Conservation (phyloP, 2,113 vertebrate genomes). For the Leucoraja erinaceus region DNA sequence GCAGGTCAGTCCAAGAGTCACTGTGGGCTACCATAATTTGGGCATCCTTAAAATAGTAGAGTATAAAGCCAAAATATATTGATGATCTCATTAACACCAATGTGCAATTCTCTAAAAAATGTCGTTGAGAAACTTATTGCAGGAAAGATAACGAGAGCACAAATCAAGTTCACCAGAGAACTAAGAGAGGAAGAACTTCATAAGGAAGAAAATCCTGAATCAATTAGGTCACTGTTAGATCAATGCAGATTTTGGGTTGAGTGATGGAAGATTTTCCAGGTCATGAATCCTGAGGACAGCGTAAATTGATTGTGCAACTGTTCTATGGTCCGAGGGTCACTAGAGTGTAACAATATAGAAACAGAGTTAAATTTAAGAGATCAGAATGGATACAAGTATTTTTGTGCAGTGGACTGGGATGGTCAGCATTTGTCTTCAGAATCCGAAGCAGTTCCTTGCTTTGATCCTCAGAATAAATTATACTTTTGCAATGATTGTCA, state of each 20-base stretch:
- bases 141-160: background rate
- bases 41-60: too few relatives aligned
- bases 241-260: background rate
- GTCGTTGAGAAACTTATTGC: too few relatives aligned
- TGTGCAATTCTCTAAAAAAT: too few relatives aligned
- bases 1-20: too few relatives aligned
- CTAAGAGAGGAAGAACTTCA: too few relatives aligned
- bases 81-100: background rate
- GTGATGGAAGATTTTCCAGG: background rate
- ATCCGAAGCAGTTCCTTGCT: too few relatives aligned
- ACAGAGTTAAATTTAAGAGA: background rate
- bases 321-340: background rate
- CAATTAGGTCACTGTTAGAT: background rate
- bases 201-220: background rate
- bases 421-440: background rate
- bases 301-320: background rate
- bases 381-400: background rate
- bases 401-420: background rate
- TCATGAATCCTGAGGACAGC: background rate
- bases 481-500: too few relatives aligned
- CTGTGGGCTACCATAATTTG: too few relatives aligned
- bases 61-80: background rate
- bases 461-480: too few relatives aligned
- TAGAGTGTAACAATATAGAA: too few relatives aligned
- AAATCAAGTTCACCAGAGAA: too few relatives aligned